Percentiles rank a stretch among this genome's conserved stretches.
Evolutionary conservation across 2,113 vertebrate species (phyloP).

Genomic region (Rhadina sibilatrix): DNA sequence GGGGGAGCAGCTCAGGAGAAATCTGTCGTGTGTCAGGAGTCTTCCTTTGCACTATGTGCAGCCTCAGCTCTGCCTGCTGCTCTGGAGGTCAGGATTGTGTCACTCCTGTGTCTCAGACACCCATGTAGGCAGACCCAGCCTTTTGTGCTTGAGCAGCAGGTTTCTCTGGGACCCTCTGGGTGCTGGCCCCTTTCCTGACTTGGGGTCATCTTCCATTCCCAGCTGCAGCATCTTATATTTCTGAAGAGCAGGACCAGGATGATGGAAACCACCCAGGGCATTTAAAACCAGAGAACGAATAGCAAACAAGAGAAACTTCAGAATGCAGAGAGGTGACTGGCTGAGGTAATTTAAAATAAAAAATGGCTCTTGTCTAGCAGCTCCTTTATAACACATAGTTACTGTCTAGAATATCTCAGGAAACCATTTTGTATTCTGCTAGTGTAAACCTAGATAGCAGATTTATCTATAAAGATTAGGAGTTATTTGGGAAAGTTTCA

Average conservation of each 20-base stretch:
- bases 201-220: background rate
- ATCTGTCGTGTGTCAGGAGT: background rate
- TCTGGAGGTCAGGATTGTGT: background rate
- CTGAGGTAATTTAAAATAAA: slow-evolving; percentile 59
- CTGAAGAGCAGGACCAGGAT: background rate
- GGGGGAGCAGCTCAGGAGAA: background rate
- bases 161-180: background rate
- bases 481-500: slow-evolving; percentile 61
- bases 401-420: slow-evolving; percentile 49
- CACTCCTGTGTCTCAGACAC: background rate
- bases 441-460: slow-evolving; percentile 44
- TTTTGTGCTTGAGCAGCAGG: background rate
- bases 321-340: slow-evolving; percentile 33
- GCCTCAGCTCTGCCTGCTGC: background rate
- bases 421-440: slow-evolving; percentile 56
- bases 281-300: background rate
- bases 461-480: slow-evolving; percentile 58
- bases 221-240: background rate
- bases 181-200: background rate
- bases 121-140: fast-evolving
- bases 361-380: slow-evolving; percentile 52
- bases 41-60: fast-evolving
- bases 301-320: background rate
- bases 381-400: slow-evolving; percentile 45
- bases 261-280: background rate